Evolutionary conservation across 2,888 invertebrate species (phyloP), one percentile per base, ranked within the genome.

Genomic region (Apomyelois bistriatella): DNA sequence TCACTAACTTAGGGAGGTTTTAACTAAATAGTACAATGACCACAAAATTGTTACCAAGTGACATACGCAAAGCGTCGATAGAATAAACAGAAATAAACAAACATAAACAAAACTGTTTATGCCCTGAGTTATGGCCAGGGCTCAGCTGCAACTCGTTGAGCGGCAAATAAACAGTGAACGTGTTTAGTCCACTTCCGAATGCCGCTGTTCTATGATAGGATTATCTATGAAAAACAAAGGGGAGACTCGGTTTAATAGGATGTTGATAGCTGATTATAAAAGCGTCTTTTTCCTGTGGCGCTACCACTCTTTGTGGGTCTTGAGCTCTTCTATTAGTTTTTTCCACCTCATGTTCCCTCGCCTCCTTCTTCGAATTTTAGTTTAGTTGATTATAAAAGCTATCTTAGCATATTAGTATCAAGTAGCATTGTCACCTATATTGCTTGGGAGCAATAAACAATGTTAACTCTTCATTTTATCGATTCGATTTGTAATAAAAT

Each of bases 101-200:
- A 28, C 36, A 37, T 48, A 22, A 48, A 40, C 32, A 40, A 40
- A 50, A 13, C 6, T 50, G 49, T 50, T 49, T 50, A 41, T 32
- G 16, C 15, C 36, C 30, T 40, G 40, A 50, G 40, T 40, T 50
- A 40, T 6, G 10, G 49, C 15, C 41, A 22, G 1, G 8, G 28
- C 49, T 40, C 49, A 32, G 49, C 28, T 50, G 49, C 30, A 40
- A 28, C 32, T 15, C 49, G 12, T 43, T 5, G 3, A 5, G 0
- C 1, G 40, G 32, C 1, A 41, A 40, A 50, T 50, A 50, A 50
- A 50, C 40, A 50, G 13, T 10, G 17, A 22, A 13, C 22, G 17
- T 15, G 28, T 22, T 22, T 22, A 30, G 5, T 28, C 12, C 46
- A 15, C 32, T 46, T 9, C 32, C 46, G 32, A 46, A n/a, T n/a